Evolutionary conservation across 2,888 invertebrate species (phyloP), one percentile per base, ranked within the genome.

Genomic region (Herminia tarsipennalis): DNA sequence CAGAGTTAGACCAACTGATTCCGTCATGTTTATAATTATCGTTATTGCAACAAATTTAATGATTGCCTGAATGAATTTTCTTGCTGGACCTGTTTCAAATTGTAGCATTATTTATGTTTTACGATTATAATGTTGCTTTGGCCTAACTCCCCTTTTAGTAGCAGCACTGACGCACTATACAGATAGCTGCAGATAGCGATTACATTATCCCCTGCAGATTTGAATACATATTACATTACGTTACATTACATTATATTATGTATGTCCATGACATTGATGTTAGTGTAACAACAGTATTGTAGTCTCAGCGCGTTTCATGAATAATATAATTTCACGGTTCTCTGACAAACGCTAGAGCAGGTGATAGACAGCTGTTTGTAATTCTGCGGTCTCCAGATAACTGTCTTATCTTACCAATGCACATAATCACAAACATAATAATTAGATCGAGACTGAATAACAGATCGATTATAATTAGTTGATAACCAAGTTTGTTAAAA

Each of bases 341-440:
- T 51, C 34, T 56, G 59, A 52, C 55, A 53, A 45, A 29, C 36
- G 47, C 46, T 18, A 28, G 34, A 51, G 21, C 63, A 68, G 66
- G 64, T 73, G 68, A 78, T 61, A 68, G 66, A 70, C 73, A 76
- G 73, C 62, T 74, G 76, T 73, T 70, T 63, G 56, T 58, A 53
- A 65, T 61, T 47, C 58, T 58, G 61, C 61, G 70, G 66, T 65
- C 59, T 56, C 28, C 48, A 71, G 78, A 79, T 79, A 81, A 68
- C 39, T 51, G 56, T 65, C 59, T 75, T 80, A 81, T 78, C 74
- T 57, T 56, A 71, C 57, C 54, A 75, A 60, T 59, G 60, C 63
- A 59, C 47, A 62, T 57, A 67, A 70, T 72, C 67, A 67, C 46
- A 45, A 60, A 70, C 53, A 53, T 45, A 67, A 67, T 75, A 73